These are phyloP conservation scores for Caradrina kadenii DNA, from an alignment of 2,888 invertebrate species.

Conservation along the genomic window DNA sequence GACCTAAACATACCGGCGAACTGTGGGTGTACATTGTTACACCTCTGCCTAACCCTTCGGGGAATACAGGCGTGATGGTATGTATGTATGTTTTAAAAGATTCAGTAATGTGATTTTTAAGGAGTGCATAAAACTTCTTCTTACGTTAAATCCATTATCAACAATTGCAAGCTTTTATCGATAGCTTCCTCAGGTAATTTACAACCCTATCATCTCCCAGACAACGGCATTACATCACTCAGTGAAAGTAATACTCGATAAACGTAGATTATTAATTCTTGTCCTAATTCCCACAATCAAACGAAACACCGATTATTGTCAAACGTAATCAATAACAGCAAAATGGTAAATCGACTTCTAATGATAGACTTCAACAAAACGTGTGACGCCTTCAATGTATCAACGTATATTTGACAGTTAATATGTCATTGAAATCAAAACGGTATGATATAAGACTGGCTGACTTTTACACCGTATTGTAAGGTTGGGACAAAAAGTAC, in stretches of 20 bases:
- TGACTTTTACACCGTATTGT: slow-evolving; percentile 73
- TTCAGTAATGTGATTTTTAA: background rate
- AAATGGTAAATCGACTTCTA: slow-evolving; percentile 80
- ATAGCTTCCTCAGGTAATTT: slow-evolving; percentile 25
- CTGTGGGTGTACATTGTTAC: too few relatives aligned
- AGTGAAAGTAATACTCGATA: slow-evolving; percentile 66
- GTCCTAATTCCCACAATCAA: slow-evolving; percentile 78
- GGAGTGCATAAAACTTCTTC: background rate
- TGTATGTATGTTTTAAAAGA: background rate
- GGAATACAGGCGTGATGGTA: too few relatives aligned
- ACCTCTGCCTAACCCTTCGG: too few relatives aligned
- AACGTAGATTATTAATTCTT: slow-evolving; percentile 62
- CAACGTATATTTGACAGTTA: slow-evolving; percentile 77
- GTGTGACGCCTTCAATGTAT: slow-evolving; percentile 79
- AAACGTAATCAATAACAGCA: slow-evolving; percentile 82
- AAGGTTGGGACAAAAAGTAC: slow-evolving; percentile 52
- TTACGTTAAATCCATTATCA: background rate
- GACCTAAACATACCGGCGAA: too few relatives aligned
- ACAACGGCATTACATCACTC: slow-evolving; percentile 39
- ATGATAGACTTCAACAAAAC: slow-evolving; percentile 82
- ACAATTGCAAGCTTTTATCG: slow-evolving; percentile 11
- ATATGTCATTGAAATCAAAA: slow-evolving; percentile 83
- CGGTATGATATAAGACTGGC: slow-evolving; percentile 73
- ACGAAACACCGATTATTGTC: slow-evolving; percentile 77
- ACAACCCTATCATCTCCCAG: slow-evolving; percentile 22